phyloP scores from a whole-genome alignment of 2,888 invertebrate genomes.

The Agonopterix alstromeriana region DNA sequence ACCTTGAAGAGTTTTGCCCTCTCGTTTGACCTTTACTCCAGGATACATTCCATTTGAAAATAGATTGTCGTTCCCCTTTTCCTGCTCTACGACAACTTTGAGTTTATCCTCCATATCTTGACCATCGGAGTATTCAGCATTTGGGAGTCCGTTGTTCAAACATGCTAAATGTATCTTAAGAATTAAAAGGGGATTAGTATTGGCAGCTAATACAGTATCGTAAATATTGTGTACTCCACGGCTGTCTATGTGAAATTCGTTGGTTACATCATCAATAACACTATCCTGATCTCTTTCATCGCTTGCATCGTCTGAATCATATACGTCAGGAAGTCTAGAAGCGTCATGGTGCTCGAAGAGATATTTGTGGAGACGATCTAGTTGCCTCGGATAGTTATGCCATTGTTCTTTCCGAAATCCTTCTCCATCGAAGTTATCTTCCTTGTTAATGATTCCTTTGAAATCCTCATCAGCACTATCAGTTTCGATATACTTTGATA shows the following conservation, averaged over 20 bases:
- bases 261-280: slow-evolving; percentile 20
- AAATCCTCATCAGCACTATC: slow-evolving; percentile 32
- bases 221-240: slow-evolving; percentile 30
- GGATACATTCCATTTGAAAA: slow-evolving; percentile 29
- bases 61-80: too few relatives aligned
- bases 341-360: slow-evolving; percentile 25
- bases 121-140: slow-evolving; percentile 20
- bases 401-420: slow-evolving; percentile 60
- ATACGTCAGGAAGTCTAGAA: slow-evolving; percentile 34
- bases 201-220: slow-evolving; percentile 32
- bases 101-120: too few relatives aligned
- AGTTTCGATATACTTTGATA: slow-evolving; percentile 21
- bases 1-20: slow-evolving; percentile 26
- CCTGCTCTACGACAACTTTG: too few relatives aligned
- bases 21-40: slow-evolving; percentile 41
- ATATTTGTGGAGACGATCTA: slow-evolving; percentile 53
- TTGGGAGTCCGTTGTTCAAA: slow-evolving; percentile 34
- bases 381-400: slow-evolving; percentile 62
- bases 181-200: slow-evolving; percentile 43
- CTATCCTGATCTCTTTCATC: slow-evolving; percentile 18
- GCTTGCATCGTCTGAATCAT: slow-evolving; percentile 24
- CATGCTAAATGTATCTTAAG: slow-evolving; percentile 54
- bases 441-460: slow-evolving; percentile 27
- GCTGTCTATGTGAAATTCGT: slow-evolving; percentile 33
- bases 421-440: slow-evolving; percentile 42